Base-by-base conservation (phyloP, 2,797 vertebrate species). In the Lepus oiostolus region DNA sequence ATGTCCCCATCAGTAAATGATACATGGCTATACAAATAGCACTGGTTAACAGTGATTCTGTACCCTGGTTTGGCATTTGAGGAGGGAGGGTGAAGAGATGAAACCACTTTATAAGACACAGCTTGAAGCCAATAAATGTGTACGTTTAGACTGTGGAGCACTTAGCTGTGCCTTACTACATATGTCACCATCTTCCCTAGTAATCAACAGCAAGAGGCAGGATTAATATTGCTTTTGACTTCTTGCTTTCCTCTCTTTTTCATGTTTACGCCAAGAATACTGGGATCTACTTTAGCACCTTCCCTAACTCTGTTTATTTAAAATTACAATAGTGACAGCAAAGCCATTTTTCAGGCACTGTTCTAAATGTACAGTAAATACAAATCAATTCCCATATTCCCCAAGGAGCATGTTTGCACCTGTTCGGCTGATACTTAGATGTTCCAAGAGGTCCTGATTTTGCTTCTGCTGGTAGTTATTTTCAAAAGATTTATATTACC, bases 161-260 rank as follows among this genome's bases (percentile, higher is more conserved):
- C 67, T 54, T 30, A 60, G 11, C 9, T 5, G 5, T 32, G 5
- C 4, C 17, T 42, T 1, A 19, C 3, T 3, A 10, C 35, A n/a
- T 7, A 5, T 2, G 30, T 28, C 17, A 3, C 13, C 2, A 5
- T 38, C 22, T 24, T 35, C 11, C 42, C 60, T 22, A 0, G 17
- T 21, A 19, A 5, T 3, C 32, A 50, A 32, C 22, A 21, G 24
- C 30, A 1, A 26, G 19, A 50, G 47, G 38, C 22, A 32, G 63
- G 32, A 16, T 42, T 26, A 9, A 38, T 17, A 1, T 5, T 52
- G 10, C 68, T 42, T 74, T 32, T 28, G 16, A 4, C 21, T 24
- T 5, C 7, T 12, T 22, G n/a, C n/a, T 52, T 74, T 68, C 38
- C 16, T 47, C 35, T 54, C 47, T 52, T 89, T 79, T 50, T 10